Base-by-base conservation (phyloP, 2,113 vertebrate species). In the Nothobranchius furzeri region DNA sequence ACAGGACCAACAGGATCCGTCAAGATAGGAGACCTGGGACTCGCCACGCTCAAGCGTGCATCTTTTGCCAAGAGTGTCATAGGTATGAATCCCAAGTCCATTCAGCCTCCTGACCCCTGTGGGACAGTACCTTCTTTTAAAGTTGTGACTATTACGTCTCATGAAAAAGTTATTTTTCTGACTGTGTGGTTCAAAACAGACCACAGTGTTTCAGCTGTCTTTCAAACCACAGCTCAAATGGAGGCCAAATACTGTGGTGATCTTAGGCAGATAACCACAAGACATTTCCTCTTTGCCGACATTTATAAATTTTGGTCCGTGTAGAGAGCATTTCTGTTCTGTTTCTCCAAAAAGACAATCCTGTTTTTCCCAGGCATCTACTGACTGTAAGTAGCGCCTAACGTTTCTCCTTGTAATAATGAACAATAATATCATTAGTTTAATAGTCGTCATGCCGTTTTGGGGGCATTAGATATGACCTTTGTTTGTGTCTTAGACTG, bases 41-140 rank as follows among this genome's bases (percentile, higher is more conserved):
- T 99, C 84, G 97, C 97, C 60, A 99, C 97, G 7, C 86, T 99
- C 63, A 99, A 99, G 91, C 91, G 97, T 25, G 91, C 97, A 75
- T 99, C 97, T 60, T 99, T 99, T 92, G 97, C 97, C 91, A 99
- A 99, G 92, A 99, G 97, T 86, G 97, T 99, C 67, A 99, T 99
- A 96, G 97, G 97, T 99, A 95, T 83, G 95, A 86, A 68, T 81
- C 63, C 49, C 3, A 76, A 73, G 69, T 76, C 61, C 71, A 60
- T 80, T 81, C 68, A 80, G 64, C 66, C 42, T 66, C 59, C 70
- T 65, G 24, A 42, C 64, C 43, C 24, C 62, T 68, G 24, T 52
- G 56, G 81, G 80, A 47, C 70, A 59, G 56, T 70, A 40, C 37
- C 25, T 57, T 64, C 64, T 65, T 73, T 45, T 68, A 42, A 75